These are phyloP conservation scores for Hedychridium roseum DNA, from an alignment of 2,888 invertebrate genomes.

Conservation along the genomic window DNA sequence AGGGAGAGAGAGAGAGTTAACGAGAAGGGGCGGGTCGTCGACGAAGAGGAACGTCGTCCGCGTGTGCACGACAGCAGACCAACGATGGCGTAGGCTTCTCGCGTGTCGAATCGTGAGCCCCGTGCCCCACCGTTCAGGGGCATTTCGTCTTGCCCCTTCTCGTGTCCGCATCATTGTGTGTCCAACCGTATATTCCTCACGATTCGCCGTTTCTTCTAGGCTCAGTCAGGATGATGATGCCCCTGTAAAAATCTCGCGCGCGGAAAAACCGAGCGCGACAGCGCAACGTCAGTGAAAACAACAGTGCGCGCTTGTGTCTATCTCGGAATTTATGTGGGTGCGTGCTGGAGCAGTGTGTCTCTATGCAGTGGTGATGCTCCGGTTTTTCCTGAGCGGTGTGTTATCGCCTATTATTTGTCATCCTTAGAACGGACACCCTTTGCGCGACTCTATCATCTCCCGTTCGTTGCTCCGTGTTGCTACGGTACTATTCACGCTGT, in stretches of 20 bases:
- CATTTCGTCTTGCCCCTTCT: neutral
- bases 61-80: slow-evolving; percentile 30
- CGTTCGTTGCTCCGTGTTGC: too few species aligned
- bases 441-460: too few species aligned
- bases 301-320: slow-evolving; percentile 19
- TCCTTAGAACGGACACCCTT: too few species aligned
- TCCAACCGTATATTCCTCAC: neutral
- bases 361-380: too few species aligned
- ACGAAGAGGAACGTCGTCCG: slow-evolving; percentile 33
- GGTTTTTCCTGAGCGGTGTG: too few species aligned
- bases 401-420: too few species aligned
- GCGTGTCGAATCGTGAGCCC: neutral
- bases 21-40: slow-evolving; percentile 33
- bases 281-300: slow-evolving; percentile 25
- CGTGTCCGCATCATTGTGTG: neutral
- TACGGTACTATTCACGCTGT: too few species aligned
- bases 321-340: slow-evolving; percentile 10
- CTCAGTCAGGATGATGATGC: neutral
- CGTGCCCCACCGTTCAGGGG: neutral
- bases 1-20: slow-evolving; percentile 1
- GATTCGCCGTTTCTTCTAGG: neutral
- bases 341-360: slow-evolving; percentile 1
- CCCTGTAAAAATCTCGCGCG: neutral
- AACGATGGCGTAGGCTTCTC: slow-evolving; percentile 39
- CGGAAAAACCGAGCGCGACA: slow-evolving; percentile 14